A percentile compares a stretch with the other conserved stretches of the same genome.
phyloP scores from a whole-genome alignment of 2,888 invertebrate genomes.

The Plusia festucae region DNA sequence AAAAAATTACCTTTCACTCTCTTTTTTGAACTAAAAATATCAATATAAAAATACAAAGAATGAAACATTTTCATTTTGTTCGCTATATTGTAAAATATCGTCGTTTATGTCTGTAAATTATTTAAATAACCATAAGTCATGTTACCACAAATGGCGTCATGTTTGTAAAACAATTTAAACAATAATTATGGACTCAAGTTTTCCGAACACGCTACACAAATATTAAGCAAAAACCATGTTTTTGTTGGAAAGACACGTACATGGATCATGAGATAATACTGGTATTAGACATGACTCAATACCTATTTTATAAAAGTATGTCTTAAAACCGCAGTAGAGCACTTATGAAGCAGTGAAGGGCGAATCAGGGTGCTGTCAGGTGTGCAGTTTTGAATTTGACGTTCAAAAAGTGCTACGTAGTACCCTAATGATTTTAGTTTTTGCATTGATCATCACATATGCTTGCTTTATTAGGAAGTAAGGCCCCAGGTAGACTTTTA shows the following conservation, averaged over 20 bases:
- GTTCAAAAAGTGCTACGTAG: too few species aligned
- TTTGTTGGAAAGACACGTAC: constrained; percentile 41
- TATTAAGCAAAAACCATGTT: constrained; percentile 36
- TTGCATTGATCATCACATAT: too few species aligned
- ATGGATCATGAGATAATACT: constrained; percentile 40
- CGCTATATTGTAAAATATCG: neutral
- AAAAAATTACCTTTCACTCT: too few species aligned
- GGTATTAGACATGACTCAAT: constrained; percentile 14
- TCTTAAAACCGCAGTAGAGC: too few species aligned
- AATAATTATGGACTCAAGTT: constrained; percentile 30
- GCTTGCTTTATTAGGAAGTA: too few species aligned
- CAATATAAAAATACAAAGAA: too few species aligned
- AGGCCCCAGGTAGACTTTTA: too few species aligned
- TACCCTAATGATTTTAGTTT: too few species aligned
- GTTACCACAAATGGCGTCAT: neutral
- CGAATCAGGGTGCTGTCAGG: too few species aligned
- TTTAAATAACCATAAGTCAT: neutral
- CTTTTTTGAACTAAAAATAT: too few species aligned
- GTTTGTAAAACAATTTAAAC: constrained; percentile 29
- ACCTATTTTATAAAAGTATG: neutral
- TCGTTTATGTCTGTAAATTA: neutral
- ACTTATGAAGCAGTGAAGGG: too few species aligned
- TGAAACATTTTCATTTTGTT: neutral
- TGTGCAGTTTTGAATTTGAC: too few species aligned
- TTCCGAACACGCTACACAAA: constrained; percentile 26